These are phyloP conservation scores for Pangasius mekongensis DNA, from an alignment of 2,797 vertebrate genomes.

Conservation along the genomic window DNA sequence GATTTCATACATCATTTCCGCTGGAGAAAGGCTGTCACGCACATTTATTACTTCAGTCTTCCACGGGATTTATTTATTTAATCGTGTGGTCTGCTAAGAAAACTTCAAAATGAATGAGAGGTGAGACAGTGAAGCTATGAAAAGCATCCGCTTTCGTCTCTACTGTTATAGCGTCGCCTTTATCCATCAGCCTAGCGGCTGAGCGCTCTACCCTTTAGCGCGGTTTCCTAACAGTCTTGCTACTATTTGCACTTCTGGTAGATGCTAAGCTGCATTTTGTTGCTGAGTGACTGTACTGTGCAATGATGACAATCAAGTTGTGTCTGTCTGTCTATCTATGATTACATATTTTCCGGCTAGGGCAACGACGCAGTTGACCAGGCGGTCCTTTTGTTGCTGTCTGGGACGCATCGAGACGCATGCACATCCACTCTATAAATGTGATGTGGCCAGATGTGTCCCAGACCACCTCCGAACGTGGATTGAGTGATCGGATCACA, in stretches of 20 bases:
- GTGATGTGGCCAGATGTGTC: neutral
- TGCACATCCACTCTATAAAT: neutral
- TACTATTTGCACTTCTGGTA: too few species aligned
- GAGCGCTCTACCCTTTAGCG: neutral
- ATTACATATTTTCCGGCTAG: too few species aligned
- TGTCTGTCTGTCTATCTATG: too few species aligned
- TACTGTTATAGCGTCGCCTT: neutral
- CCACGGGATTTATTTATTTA: neutral
- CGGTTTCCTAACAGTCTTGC: neutral
- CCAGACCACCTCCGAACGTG: neutral
- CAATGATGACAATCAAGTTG: too few species aligned
- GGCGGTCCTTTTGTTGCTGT: neutral
- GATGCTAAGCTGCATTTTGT: too few species aligned
- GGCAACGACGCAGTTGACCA: neutral
- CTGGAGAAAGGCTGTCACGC: neutral
- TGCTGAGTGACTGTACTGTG: too few species aligned
- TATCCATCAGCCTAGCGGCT: neutral
- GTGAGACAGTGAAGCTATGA: neutral
- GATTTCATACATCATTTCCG: neutral
- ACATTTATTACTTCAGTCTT: neutral
- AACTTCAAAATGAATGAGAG: neutral
- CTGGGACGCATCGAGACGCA: neutral
- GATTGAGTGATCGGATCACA: neutral
- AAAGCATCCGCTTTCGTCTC: neutral
- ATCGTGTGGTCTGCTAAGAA: too few species aligned